Evolutionary conservation across 1,140 invertebrate genomes (phyloP).

Genomic region (Apocrypta bakeri): DNA sequence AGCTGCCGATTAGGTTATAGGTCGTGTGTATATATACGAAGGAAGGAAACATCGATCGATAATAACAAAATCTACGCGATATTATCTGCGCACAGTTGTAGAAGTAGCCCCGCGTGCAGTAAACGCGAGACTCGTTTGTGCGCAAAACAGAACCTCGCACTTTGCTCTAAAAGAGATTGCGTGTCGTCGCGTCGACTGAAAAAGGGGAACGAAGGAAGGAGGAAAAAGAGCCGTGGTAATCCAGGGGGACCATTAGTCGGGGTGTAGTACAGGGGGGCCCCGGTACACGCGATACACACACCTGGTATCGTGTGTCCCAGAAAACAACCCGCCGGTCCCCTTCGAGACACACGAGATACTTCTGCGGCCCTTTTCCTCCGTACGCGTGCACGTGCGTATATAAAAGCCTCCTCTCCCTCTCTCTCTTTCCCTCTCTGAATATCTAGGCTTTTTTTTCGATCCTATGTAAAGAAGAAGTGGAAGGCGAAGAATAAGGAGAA

Average conservation of each 20-base stretch:
- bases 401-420: neutral
- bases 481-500: neutral
- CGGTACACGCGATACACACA: constrained; percentile 69
- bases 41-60: neutral
- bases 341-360: constrained; percentile 70
- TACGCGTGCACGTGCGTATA: constrained; percentile 1
- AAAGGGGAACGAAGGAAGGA: neutral
- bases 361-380: neutral
- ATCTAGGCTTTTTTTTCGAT: neutral
- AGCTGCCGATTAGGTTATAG: neutral
- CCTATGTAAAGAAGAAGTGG: constrained; percentile 8
- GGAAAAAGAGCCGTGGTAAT: constrained; percentile 59
- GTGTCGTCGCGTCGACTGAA: constrained; percentile 51
- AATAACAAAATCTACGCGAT: too few relatives aligned
- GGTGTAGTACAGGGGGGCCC: constrained; percentile 56
- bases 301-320: constrained; percentile 67
- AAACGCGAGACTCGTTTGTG: neutral
- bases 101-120: too few relatives aligned
- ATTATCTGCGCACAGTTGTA: too few relatives aligned
- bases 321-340: constrained; percentile 51
- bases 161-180: constrained; percentile 62
- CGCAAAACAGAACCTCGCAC: constrained; percentile 53
- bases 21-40: too few relatives aligned
- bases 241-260: constrained; percentile 70
- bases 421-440: neutral